These are phyloP conservation scores for Phrynocephalus vlangalii DNA, from an alignment of 2,797 vertebrate species.

Conservation along the genomic window DNA sequence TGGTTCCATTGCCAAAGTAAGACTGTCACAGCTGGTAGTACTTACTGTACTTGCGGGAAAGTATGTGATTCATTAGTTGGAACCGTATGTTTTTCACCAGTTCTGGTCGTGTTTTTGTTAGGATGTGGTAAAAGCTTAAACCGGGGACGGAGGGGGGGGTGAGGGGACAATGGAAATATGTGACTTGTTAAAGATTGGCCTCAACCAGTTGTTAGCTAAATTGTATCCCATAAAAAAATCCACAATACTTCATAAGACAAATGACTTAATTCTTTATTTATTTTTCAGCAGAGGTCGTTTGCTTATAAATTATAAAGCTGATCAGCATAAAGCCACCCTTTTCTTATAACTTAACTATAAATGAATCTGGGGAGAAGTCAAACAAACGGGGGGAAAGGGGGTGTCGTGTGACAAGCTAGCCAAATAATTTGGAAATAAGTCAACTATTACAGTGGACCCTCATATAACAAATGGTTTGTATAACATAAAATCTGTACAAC, in stretches of 20 bases:
- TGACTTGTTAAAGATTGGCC: slow-evolving; percentile 91
- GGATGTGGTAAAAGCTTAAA: slow-evolving; percentile 99
- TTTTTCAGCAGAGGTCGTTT: slow-evolving; percentile 71
- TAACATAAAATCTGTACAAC: too few species aligned
- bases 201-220: slow-evolving; percentile 84
- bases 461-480: too few species aligned
- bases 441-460: slow-evolving; percentile 16
- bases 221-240: slow-evolving; percentile 73
- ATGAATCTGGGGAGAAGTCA: slow-evolving; percentile 67
- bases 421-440: slow-evolving; percentile 63
- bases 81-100: slow-evolving; percentile 96
- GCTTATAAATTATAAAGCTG: slow-evolving; percentile 70
- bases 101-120: slow-evolving; percentile 99
- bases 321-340: slow-evolving; percentile 63
- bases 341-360: slow-evolving; percentile 49
- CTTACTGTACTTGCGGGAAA: slow-evolving; percentile 96
- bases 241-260: slow-evolving; percentile 84
- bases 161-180: slow-evolving; percentile 87
- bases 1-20: slow-evolving; percentile 87
- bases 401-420: slow-evolving; percentile 53
- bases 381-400: slow-evolving; percentile 67
- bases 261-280: slow-evolving; percentile 85
- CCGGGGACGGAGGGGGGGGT: slow-evolving; percentile 84
- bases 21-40: slow-evolving; percentile 98
- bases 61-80: slow-evolving; percentile 99